Evolutionary conservation across 35 echinoderm and acorn worm species (phyloP), one percentile per base, ranked within the genome.

Genomic region (Anneissia japonica): DNA sequence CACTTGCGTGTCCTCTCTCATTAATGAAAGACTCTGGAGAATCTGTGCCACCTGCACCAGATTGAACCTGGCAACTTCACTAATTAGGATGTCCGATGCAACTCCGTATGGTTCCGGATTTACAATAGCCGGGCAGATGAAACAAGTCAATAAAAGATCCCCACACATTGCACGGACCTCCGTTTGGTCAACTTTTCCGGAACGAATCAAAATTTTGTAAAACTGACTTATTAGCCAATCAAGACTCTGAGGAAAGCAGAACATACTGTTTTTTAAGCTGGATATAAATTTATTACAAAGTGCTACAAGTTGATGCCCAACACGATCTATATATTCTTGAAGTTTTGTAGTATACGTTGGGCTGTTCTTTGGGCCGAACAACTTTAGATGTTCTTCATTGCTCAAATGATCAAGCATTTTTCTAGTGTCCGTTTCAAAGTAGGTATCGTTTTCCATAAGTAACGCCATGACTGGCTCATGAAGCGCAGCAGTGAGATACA

Each of bases 1-100:
- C 0, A 80, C 74, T 64, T 9, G 51, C 26, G 51, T 64, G 21
- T 64, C 51, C 7, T 64, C 51, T 23, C 51, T 64, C 51, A 64
- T 64, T 64, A 91, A 77, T 29, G 92, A 89, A n/a, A 99, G 84
- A n/a, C 88, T 89, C 75, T 99, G 96, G 19, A 99, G 73, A 29
- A 94, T 99, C 83, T 94, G 89, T 19, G 91, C 96, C 4, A 99
- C 92, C 41, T 99, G 96, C 96, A 99, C 94, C 79, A 99, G 64
- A 74, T 99, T 99, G 74, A 90, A 92, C 46, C 96, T 81, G 6
- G 96, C 96, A 6, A 89, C 93, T 72, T 93, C 89, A 39, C 96
- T 99, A 46, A 99, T 89, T 72, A 99, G 72, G 46, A 99, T 91
- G 46, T 99, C 96, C 4, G 96, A 94, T 14, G 89, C 91, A 32